Base-by-base conservation (phyloP, 2,113 vertebrate species). In the Xenopus borealis region DNA sequence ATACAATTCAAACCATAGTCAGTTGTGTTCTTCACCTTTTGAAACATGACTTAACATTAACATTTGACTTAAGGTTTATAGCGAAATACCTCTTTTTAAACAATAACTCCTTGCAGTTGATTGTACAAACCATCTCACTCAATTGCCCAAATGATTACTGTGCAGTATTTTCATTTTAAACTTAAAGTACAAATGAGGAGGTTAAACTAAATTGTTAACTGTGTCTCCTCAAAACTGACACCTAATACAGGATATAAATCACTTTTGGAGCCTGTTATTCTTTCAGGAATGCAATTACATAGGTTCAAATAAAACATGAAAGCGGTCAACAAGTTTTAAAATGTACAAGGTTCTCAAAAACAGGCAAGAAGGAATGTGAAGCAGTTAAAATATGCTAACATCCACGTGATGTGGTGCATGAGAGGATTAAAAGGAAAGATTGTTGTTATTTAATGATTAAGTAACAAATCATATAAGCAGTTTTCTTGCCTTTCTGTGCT, bases 281-380 rank as follows among this genome's bases (percentile, higher is more conserved):
- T 92, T 94, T 91, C 93, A 96, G 97, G 95, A 99, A 98, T 97
- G 96, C 92, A 97, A 98, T 97, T 96, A 96, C 94, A 97, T 95
- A 95, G 94, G 95, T 95, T 98, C 94, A 96, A 97, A 99, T 97
- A 96, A 98, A 99, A 98, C 95, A 94, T 98, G 94, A 97, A 98
- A 98, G 95, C 88, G 88, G 86, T 89, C 93, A 94, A 94, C 94
- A 94, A 94, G 94, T 97, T 98, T 97, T 95, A 96, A 98, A 96
- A 98, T 89, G 92, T 93, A 94, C 92, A 89, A 92, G 94, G 94
- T 88, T 92, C 93, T 95, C 93, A 85, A 88, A 88, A 92, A 92
- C 91, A 88, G 85, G 91, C 94, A 91, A 90, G 91, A 88, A 95
- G 92, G 96, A 98, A 97, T 98, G 96, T 89, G 88, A 97, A 96